phyloP scores from a whole-genome alignment of 2,888 invertebrate genomes.

The Aspidapion aeneum region DNA sequence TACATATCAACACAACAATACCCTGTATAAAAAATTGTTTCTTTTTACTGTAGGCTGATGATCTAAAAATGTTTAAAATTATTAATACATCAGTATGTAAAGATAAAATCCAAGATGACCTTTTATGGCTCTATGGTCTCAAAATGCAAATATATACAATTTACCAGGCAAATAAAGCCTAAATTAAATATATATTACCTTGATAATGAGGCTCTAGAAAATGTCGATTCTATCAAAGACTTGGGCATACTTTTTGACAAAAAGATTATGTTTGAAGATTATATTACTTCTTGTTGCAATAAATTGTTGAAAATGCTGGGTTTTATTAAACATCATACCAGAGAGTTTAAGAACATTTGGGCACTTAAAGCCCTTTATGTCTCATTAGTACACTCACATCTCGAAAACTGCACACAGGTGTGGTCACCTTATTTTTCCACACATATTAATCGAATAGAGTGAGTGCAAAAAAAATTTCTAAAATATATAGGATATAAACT shows the following conservation, averaged over 20 bases:
- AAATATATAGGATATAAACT: neutral
- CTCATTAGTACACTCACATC: neutral
- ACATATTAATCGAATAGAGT: neutral
- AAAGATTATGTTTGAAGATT: neutral
- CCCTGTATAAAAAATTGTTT: too few species aligned
- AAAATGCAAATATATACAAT: neutral
- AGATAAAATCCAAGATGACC: too few species aligned
- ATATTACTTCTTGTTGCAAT: neutral
- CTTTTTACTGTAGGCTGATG: slow-evolving; percentile 23
- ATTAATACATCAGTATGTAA: too few species aligned
- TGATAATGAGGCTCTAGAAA: neutral
- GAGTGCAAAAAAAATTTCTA: neutral
- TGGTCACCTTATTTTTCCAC: neutral
- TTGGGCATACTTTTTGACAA: neutral
- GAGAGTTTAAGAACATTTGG: too few species aligned
- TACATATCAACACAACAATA: too few species aligned
- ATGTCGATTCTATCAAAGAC: neutral
- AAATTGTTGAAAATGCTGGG: neutral
- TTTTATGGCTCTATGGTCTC: too few species aligned
- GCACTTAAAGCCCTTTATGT: too few species aligned
- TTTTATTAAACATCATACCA: neutral
- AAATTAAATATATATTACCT: neutral
- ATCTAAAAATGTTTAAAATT: too few species aligned
- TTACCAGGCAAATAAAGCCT: neutral
- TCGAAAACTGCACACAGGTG: neutral